A percentile compares a stretch with the other conserved stretches of the same genome.
These are phyloP conservation scores for Drosophila lacteicornis DNA, from an alignment of 1,140 invertebrate species.

Conservation along the genomic window DNA sequence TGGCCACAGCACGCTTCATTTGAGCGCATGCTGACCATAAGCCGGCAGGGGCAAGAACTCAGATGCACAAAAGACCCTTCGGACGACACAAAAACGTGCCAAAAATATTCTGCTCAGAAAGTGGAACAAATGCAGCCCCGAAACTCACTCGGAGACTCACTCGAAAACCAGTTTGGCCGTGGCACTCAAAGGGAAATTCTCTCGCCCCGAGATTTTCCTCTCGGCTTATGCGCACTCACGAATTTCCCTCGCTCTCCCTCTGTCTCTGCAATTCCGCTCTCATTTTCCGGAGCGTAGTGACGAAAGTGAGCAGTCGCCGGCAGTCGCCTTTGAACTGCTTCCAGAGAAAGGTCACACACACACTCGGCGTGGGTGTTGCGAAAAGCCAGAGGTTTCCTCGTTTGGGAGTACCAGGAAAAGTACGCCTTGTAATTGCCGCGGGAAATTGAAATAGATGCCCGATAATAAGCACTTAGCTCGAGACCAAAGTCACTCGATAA, in stretches of 20 bases:
- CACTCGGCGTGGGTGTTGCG: conserved; percentile 4
- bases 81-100: conserved; percentile 51
- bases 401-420: conserved; percentile 18
- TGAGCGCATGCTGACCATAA: conserved; percentile 54
- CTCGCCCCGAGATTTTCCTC: conserved; percentile 11
- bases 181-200: conserved; percentile 31
- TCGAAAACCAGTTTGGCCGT: conserved; percentile 29
- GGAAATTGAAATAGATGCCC: conserved; percentile 83
- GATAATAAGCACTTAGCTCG: conserved; percentile 78
- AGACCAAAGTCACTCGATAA: conserved; percentile 74
- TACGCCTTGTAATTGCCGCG: conserved; percentile 70
- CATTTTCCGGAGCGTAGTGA: conserved; percentile 18
- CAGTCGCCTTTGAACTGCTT: conserved; percentile 53
- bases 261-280: conserved; percentile 6
- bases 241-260: conserved; percentile 4
- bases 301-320: conserved; percentile 42
- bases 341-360: conserved; percentile 45
- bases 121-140: conserved; percentile 65
- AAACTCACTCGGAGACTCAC: conserved; percentile 25
- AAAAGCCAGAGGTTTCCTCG: conserved; percentile 2
- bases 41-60: conserved; percentile 57
- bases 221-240: conserved; percentile 5
- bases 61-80: conserved; percentile 56
- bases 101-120: conserved; percentile 69
- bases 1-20: conserved; percentile 61